phyloP scores from a whole-genome alignment of 2,888 invertebrate genomes.

The Salticus scenicus region DNA sequence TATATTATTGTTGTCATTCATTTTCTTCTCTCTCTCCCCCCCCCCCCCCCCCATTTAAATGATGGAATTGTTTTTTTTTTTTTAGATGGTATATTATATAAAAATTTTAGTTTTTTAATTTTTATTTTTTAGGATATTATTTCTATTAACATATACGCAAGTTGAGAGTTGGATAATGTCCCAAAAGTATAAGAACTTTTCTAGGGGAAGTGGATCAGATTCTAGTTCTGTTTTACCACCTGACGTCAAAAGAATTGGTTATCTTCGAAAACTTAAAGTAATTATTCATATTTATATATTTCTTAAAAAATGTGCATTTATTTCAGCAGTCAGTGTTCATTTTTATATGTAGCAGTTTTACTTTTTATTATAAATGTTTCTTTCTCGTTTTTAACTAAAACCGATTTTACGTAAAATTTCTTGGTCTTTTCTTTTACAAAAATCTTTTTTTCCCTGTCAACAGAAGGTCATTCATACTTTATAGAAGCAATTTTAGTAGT shows the following conservation, averaged over 20 bases:
- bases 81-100: no score
- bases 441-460: background rate
- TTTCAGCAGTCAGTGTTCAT: no score
- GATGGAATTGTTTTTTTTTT: no score
- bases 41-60: no score
- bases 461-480: no score
- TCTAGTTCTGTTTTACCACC: constrained; percentile 33
- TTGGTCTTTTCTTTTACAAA: background rate
- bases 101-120: background rate
- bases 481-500: no score
- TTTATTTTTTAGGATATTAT: constrained; percentile 12
- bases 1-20: no score
- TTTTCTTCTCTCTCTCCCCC: no score
- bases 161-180: constrained; percentile 41
- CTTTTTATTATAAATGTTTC: no score
- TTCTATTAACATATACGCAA: constrained; percentile 19
- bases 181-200: constrained; percentile 60
- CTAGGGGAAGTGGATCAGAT: constrained; percentile 38
- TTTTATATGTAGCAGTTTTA: no score
- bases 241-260: constrained; percentile 62
- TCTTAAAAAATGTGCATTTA: background rate
- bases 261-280: constrained; percentile 62
- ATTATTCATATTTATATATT: background rate
- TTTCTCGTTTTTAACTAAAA: no score
- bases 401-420: no score